Conservation (phyloP, 2,797 vertebrate genomes). For the Lagodon rhomboides region DNA sequence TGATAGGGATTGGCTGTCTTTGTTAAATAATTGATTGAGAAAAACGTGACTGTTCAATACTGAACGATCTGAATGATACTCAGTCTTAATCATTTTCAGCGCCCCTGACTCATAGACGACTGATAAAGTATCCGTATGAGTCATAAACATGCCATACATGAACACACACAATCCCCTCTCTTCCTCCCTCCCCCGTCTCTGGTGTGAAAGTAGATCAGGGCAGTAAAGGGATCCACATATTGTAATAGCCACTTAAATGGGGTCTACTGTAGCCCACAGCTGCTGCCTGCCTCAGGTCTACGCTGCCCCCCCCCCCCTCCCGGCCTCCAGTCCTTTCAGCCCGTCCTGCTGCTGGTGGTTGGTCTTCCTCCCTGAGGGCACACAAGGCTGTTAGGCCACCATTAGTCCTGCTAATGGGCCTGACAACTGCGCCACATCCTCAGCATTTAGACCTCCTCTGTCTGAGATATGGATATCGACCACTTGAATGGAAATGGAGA, state of each 20-base stretch:
- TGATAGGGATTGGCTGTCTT: too few species aligned
- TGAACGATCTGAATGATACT: not conserved
- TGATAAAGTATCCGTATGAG: not conserved
- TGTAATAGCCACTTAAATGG: slow-evolving; percentile 75
- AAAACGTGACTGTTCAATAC: not conserved
- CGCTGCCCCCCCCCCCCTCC: slow-evolving; percentile 14
- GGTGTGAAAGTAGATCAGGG: slow-evolving; percentile 63
- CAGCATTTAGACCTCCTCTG: slow-evolving; percentile 74
- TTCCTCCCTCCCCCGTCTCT: slow-evolving; percentile 9
- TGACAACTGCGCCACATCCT: slow-evolving; percentile 79
- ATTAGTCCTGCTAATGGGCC: slow-evolving; percentile 83
- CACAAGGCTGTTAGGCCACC: slow-evolving; percentile 77
- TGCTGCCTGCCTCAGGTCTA: slow-evolving; percentile 64
- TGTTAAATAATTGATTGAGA: not conserved
- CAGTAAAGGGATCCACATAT: slow-evolving; percentile 67
- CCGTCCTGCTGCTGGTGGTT: slow-evolving; percentile 73
- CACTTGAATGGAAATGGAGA: slow-evolving; percentile 73
- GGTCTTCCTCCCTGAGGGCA: slow-evolving; percentile 76
- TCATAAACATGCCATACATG: not conserved
- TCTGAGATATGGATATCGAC: slow-evolving; percentile 82
- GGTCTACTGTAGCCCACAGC: slow-evolving; percentile 67
- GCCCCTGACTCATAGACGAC: not conserved
- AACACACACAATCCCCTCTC: not conserved
- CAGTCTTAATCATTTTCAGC: not conserved
- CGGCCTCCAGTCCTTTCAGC: slow-evolving; percentile 62